These are phyloP conservation scores for Sigmodon hispidus DNA, from an alignment of 2,113 vertebrate species.

Conservation along the genomic window DNA sequence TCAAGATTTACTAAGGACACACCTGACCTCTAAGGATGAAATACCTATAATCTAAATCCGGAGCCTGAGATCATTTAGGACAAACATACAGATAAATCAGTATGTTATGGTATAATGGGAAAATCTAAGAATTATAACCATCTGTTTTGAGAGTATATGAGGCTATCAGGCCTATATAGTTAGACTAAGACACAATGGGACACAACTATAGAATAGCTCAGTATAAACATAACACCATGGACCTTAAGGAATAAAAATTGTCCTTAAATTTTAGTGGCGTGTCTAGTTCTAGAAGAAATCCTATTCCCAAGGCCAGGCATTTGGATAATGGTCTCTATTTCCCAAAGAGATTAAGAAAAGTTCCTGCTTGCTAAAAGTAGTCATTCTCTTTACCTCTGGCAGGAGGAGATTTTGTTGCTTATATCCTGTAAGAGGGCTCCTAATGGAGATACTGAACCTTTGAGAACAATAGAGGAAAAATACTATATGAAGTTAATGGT, in stretches of 20 bases:
- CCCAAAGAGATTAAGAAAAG: not conserved
- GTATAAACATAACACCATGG: accelerated
- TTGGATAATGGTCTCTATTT: not conserved
- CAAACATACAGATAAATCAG: not conserved
- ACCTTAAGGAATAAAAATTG: not conserved
- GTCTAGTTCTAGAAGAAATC: not conserved
- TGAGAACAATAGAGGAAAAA: not conserved
- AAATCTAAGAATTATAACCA: not conserved
- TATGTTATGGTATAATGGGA: not conserved
- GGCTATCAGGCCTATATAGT: not conserved
- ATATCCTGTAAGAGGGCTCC: not conserved
- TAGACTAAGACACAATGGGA: not conserved
- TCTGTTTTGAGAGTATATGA: not conserved
- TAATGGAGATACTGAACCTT: not conserved
- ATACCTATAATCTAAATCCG: not conserved
- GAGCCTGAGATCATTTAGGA: not conserved
- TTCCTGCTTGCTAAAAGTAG: not conserved
- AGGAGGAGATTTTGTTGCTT: not conserved
- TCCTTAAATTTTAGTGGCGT: not conserved
- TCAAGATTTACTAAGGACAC: not conserved
- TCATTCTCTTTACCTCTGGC: not conserved
- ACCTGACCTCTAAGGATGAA: not conserved
- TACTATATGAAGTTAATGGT: not conserved
- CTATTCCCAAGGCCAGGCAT: not conserved
- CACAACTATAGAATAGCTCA: not conserved